Conservation (phyloP, 2,888 invertebrate genomes). For the Lasius fuliginosus region DNA sequence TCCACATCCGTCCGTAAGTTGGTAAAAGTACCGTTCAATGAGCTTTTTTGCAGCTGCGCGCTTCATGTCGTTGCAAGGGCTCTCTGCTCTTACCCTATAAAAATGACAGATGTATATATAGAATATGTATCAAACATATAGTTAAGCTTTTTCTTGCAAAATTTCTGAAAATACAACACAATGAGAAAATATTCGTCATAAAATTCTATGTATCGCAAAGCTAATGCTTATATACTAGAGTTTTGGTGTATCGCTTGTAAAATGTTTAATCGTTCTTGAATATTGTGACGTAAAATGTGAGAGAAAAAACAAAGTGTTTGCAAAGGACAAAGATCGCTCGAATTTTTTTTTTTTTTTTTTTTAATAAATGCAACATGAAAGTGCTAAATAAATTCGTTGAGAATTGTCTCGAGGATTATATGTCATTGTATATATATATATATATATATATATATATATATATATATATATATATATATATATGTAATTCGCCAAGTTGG, state of each 20-base stretch:
- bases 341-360: background rate
- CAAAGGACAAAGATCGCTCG: background rate
- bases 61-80: conserved; percentile 87
- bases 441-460: background rate
- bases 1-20: conserved; percentile 97
- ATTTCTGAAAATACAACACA: background rate
- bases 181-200: background rate
- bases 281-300: background rate
- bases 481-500: conserved; percentile 9
- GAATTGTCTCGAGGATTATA: background rate
- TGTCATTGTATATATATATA: background rate
- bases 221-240: background rate
- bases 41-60: conserved; percentile 91
- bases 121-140: background rate
- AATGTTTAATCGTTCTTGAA: background rate
- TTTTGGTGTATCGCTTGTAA: background rate
- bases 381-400: background rate
- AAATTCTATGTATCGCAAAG: background rate
- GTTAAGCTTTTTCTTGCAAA: background rate
- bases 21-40: conserved; percentile 97
- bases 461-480: background rate
- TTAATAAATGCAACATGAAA: background rate
- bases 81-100: conserved; percentile 84
- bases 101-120: conserved; percentile 33
- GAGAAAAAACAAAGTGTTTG: background rate